Evolutionary conservation across 2,113 vertebrate species (phyloP).

Genomic region (Oryzias curvinotus): DNA sequence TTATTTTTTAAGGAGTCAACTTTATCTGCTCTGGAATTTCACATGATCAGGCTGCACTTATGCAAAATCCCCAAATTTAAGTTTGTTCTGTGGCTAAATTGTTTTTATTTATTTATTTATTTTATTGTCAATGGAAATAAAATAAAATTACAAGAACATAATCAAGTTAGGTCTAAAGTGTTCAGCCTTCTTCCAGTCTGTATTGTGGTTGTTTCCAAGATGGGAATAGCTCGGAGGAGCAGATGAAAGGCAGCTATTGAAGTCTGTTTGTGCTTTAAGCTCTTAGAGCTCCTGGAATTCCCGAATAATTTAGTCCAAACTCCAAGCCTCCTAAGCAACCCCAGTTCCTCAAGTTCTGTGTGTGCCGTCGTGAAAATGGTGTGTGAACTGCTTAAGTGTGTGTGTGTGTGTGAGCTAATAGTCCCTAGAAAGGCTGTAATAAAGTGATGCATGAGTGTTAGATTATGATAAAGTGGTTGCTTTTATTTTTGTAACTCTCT

Average conservation of each 20-base stretch:
- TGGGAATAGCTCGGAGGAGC: constrained; percentile 31
- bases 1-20: too few relatives aligned
- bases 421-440: constrained; percentile 11
- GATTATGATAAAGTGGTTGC: constrained; percentile 31
- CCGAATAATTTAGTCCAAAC: constrained; percentile 67
- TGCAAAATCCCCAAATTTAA: too few relatives aligned
- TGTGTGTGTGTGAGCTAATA: constrained; percentile 28
- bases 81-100: too few relatives aligned
- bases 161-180: not conserved
- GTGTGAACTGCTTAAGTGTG: constrained; percentile 12
- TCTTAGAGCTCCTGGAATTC: constrained; percentile 63
- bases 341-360: constrained; percentile 53
- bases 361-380: constrained; percentile 18
- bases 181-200: constrained; percentile 18
- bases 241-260: constrained; percentile 60
- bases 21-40: too few relatives aligned
- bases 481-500: constrained; percentile 54
- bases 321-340: constrained; percentile 65
- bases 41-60: too few relatives aligned
- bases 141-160: too few relatives aligned
- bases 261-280: constrained; percentile 59
- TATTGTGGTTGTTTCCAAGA: constrained; percentile 50
- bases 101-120: too few relatives aligned
- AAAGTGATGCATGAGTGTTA: constrained; percentile 1
- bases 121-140: too few relatives aligned